Evolutionary conservation across 35 echinoderm and acorn worm genomes (phyloP).

Genomic region (Patiria miniata): DNA sequence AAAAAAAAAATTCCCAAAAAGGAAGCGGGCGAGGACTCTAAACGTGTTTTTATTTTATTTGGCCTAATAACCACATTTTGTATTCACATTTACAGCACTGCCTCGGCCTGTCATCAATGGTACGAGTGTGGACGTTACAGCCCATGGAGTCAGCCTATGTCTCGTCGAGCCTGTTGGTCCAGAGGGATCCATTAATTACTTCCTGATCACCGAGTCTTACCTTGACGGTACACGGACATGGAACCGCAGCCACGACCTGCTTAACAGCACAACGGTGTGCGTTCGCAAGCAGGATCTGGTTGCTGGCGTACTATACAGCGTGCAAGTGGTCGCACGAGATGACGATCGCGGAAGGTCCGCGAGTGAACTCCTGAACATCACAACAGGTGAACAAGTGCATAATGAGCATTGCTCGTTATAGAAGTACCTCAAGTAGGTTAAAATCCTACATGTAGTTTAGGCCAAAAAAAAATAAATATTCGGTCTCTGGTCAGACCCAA

Average conservation of each 20-base stretch:
- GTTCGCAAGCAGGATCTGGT: not conserved
- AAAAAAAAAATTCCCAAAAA: too few relatives aligned
- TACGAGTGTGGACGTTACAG: not conserved
- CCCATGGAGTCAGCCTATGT: not conserved
- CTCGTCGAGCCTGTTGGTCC: not conserved
- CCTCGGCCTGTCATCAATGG: not conserved
- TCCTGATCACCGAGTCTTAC: slow-evolving; percentile 9
- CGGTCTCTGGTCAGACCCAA: too few relatives aligned
- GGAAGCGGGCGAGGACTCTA: too few relatives aligned
- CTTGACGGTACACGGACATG: not conserved
- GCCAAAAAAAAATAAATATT: too few relatives aligned
- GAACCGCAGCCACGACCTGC: not conserved
- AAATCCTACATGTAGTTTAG: too few relatives aligned
- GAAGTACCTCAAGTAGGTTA: too few relatives aligned
- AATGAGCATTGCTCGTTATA: too few relatives aligned
- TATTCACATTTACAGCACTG: not conserved
- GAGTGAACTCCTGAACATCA: slow-evolving; percentile 1
- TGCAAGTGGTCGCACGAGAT: not conserved
- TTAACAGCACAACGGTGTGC: not conserved
- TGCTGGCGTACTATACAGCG: not conserved
- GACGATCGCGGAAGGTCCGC: not conserved
- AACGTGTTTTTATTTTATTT: too few relatives aligned
- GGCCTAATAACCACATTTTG: too few relatives aligned
- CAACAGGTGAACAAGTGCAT: not conserved
- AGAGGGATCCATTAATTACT: not conserved